Evolutionary conservation across 2,113 vertebrate genomes (phyloP).

Genomic region (Dromaius novaehollandiae): DNA sequence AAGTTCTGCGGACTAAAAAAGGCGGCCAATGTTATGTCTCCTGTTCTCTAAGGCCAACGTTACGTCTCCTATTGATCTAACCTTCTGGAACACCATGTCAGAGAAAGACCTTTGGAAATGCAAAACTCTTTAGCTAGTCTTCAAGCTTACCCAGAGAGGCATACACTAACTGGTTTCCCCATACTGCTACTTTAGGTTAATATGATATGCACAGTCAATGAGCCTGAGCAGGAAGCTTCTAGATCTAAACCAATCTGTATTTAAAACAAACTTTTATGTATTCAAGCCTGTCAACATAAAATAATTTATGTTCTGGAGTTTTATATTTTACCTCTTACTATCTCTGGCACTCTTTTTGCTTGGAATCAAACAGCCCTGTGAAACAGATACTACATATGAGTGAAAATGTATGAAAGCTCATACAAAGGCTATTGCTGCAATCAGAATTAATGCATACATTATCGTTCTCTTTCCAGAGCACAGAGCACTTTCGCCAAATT

Average conservation of each 20-base stretch:
- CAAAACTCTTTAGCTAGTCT: not conserved
- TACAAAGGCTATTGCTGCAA: too few species aligned
- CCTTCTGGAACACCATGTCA: not conserved
- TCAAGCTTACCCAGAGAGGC: not conserved
- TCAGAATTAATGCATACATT: too few species aligned
- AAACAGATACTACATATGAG: not conserved
- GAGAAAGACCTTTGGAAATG: not conserved
- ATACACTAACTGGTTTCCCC: not conserved
- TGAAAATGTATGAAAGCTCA: too few species aligned
- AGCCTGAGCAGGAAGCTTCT: not conserved
- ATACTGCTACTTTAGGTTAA: conserved; percentile 1
- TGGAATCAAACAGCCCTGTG: not conserved
- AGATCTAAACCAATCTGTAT: not conserved
- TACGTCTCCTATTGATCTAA: not conserved
- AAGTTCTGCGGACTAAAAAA: conserved; percentile 66
- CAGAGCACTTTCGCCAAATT: too few species aligned
- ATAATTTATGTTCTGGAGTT: not conserved
- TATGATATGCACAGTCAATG: not conserved
- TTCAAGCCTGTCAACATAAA: not conserved
- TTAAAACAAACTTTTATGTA: not conserved
- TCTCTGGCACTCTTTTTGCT: not conserved
- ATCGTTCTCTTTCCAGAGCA: too few species aligned
- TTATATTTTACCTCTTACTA: not conserved
- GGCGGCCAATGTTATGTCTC: not conserved
- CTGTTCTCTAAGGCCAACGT: not conserved